Evolutionary conservation across 2,113 vertebrate genomes (phyloP), one percentile per base, ranked within the genome.

Genomic region (Chionomys nivalis): DNA sequence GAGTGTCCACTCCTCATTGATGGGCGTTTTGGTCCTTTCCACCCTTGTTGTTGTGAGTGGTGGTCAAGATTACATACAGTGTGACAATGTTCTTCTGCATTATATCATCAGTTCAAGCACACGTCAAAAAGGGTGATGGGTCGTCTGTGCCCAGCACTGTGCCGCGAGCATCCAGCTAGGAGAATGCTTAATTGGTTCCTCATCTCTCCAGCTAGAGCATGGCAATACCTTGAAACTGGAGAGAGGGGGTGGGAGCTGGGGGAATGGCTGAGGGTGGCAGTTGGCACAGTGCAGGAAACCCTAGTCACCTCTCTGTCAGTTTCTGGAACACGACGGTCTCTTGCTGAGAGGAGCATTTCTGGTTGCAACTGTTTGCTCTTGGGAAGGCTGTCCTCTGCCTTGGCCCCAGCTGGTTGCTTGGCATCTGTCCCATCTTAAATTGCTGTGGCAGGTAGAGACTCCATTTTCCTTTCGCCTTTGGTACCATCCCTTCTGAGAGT

Each of bases 81-180:
- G 52, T 49, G 11, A 7, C 76, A 14, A 1, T 14, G 65, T 44
- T 31, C 58, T 68, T 26, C 26, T 26, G 10, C 52, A 1, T 31
- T 55, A 0, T 0, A 23, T 3, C 21, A 10, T 31, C 65, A 3
- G 23, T 33, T 39, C 42, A 5, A 17, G 26, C 12, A 0, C 61
- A 31, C 1, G 1, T 23, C 39, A 4, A 6, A 5, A 1, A 0
- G 44, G 17, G 42, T 28, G 17, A 4, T 16, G 49, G 10, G 4
- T 5, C 16, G 47, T 55, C 11, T 3, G 0, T 4, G 42, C 24
- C 13, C 0, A 7, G 73, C 12, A 1, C 65, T 10, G 21, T 1
- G 0, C 83, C 28, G 66, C 73, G 39, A 3, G 39, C 94, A 7
- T 23, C n/a, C n/a, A 28, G 24, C 70, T 65, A 61, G 49, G 44